These are phyloP conservation scores for Drosophila parvula DNA, from an alignment of 1,140 invertebrate genomes.

Conservation along the genomic window DNA sequence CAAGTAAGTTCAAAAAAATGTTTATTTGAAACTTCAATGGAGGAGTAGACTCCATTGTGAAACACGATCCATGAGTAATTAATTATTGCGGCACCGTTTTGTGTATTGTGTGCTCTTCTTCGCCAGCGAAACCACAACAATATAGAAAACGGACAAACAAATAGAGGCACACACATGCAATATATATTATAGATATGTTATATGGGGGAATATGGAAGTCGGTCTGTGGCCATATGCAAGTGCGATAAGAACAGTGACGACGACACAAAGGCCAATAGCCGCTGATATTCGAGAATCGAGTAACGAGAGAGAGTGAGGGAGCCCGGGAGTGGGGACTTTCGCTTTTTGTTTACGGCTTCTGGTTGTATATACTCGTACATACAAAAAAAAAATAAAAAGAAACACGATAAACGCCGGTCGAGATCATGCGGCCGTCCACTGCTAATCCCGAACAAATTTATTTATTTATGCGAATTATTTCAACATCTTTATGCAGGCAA, in stretches of 20 bases:
- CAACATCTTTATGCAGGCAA: conserved; percentile 53
- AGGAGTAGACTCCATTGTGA: not conserved
- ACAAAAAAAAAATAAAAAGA: not conserved
- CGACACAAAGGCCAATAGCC: conserved; percentile 75
- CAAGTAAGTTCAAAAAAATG: not conserved
- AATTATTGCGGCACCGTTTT: not conserved
- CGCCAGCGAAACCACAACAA: conserved; percentile 15
- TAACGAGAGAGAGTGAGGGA: not conserved
- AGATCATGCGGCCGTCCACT: conserved; percentile 38
- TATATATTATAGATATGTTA: not conserved
- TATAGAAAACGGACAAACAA: conserved; percentile 21
- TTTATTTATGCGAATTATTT: conserved; percentile 60
- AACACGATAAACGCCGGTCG: conserved; percentile 33
- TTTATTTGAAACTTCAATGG: not conserved
- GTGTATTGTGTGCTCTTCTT: not conserved
- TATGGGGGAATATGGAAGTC: conserved; percentile 30
- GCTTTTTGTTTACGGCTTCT: conserved; percentile 52
- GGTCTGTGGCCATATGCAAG: conserved; percentile 44
- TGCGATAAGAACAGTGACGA: conserved; percentile 70
- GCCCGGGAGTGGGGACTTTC: conserved; percentile 50
- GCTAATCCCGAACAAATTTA: conserved; percentile 48
- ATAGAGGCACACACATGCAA: conserved; percentile 14
- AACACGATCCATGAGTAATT: conserved; percentile 12
- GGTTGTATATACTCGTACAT: conserved; percentile 12
- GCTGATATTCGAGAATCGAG: conserved; percentile 46